Evolutionary conservation across 2,113 vertebrate genomes (phyloP).

Genomic region (Rhea pennata): DNA sequence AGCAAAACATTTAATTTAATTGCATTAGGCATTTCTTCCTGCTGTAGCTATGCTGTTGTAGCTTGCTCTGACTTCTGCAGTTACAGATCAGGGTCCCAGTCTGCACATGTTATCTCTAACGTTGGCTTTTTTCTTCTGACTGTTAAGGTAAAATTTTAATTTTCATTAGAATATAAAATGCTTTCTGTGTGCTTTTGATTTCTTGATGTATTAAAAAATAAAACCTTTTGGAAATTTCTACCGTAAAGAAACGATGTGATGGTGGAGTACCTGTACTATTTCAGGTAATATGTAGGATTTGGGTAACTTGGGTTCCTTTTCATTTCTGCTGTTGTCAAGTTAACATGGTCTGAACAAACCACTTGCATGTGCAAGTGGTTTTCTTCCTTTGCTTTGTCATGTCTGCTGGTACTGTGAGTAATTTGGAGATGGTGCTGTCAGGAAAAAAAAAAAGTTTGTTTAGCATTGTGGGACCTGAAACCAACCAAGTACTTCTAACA

Average conservation of each 20-base stretch:
- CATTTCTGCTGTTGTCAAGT: neutral
- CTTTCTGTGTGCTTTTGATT: neutral
- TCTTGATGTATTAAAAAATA: neutral
- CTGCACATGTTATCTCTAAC: neutral
- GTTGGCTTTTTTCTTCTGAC: neutral
- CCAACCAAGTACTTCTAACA: neutral
- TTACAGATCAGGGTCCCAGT: neutral
- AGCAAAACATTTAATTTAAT: neutral
- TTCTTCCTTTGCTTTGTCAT: neutral
- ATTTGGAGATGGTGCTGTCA: neutral
- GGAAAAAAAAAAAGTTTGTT: neutral
- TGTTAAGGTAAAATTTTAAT: neutral
- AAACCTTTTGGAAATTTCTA: neutral
- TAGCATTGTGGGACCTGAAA: neutral
- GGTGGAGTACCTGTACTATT: neutral
- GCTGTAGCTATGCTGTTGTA: neutral
- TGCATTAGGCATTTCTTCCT: neutral
- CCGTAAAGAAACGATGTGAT: neutral
- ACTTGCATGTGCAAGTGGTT: no score
- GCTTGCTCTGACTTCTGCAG: neutral
- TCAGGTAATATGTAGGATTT: neutral
- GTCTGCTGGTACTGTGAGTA: neutral
- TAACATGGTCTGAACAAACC: neutral
- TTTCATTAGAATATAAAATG: neutral
- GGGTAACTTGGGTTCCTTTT: neutral